Evolutionary conservation across 2,113 vertebrate genomes (phyloP).

Genomic region (Heterotis niloticus): DNA sequence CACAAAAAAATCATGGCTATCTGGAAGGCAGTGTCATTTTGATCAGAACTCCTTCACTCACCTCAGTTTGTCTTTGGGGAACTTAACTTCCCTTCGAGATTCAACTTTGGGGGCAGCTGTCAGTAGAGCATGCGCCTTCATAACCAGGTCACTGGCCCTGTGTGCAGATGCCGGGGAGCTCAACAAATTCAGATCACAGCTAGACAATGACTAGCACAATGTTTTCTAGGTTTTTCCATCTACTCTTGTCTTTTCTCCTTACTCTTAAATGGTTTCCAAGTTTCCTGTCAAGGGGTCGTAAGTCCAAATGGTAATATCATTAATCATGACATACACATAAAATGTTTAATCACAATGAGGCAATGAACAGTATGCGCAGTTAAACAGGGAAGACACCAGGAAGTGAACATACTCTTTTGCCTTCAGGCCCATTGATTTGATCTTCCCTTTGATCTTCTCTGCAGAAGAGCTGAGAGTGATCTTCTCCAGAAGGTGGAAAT

Average conservation of each 20-base stretch:
- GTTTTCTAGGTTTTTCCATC: too few species aligned
- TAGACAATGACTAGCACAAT: too few species aligned
- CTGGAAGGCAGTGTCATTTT: neutral
- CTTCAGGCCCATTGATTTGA: slow-evolving; percentile 75
- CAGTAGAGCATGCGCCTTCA: slow-evolving; percentile 86
- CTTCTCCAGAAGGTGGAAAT: slow-evolving; percentile 87
- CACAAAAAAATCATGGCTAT: too few species aligned
- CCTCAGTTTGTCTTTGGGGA: slow-evolving; percentile 80
- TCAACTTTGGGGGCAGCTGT: slow-evolving; percentile 74
- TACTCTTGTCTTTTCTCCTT: too few species aligned
- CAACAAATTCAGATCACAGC: too few species aligned
- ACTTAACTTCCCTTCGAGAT: slow-evolving; percentile 65
- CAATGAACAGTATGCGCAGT: neutral
- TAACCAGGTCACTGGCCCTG: slow-evolving; percentile 83
- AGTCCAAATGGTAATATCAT: neutral
- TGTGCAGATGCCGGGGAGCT: neutral
- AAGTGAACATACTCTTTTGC: slow-evolving; percentile 58
- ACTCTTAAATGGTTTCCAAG: neutral
- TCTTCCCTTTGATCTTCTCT: slow-evolving; percentile 77
- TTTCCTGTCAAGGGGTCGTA: neutral
- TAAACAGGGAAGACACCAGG: neutral
- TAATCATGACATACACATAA: neutral
- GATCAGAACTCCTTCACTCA: slow-evolving; percentile 46
- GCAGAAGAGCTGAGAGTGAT: slow-evolving; percentile 73
- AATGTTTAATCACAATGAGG: neutral